Percentiles rank a stretch among this genome's conserved stretches.
Conservation (phyloP, 2,888 invertebrate genomes). For the Monoplex corrugatus region DNA sequence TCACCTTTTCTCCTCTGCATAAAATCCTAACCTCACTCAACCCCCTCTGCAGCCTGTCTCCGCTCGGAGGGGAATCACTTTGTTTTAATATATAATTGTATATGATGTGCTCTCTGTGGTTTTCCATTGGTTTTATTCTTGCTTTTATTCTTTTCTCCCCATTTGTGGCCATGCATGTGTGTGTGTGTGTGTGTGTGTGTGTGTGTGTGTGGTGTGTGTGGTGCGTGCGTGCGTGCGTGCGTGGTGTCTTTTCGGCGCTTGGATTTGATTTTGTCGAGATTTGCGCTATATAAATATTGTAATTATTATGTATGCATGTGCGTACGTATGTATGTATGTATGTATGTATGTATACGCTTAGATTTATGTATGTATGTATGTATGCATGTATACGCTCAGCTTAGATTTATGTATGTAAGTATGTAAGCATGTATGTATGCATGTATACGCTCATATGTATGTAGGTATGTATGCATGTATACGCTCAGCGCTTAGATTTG, state of each 20-base stretch:
- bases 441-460: too few species aligned
- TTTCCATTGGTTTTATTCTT: neutral
- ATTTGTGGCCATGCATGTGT: neutral
- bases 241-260: neutral
- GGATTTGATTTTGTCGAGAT: neutral
- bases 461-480: too few species aligned
- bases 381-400: too few species aligned
- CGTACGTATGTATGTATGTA: neutral
- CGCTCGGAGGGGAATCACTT: too few species aligned
- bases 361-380: neutral
- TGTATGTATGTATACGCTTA: neutral
- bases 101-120: neutral
- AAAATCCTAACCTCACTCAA: neutral
- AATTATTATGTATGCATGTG: neutral
- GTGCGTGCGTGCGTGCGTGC: neutral
- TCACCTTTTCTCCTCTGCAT: neutral
- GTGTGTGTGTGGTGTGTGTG: neutral
- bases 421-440: too few species aligned
- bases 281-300: too few species aligned
- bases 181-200: constrained; percentile 31
- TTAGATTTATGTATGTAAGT: too few species aligned
- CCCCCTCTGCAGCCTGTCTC: too few species aligned
- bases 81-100: too few species aligned
- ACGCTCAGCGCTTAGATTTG: too few species aligned
- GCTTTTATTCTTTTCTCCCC: neutral